Base-by-base conservation (phyloP, 92 coral and sea anemone genomes). In the Zoanthus gigantus region DNA sequence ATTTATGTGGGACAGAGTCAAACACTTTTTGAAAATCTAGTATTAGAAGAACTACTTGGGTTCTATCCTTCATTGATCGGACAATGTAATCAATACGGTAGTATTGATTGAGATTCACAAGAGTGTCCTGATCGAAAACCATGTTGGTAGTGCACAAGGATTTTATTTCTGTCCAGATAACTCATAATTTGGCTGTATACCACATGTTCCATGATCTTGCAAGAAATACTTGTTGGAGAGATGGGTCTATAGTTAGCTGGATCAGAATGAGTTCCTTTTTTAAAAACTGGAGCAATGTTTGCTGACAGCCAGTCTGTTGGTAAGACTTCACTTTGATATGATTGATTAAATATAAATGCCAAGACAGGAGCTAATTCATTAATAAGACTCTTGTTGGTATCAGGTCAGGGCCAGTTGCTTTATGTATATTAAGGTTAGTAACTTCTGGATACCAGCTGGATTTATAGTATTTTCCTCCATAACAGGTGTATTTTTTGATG, bases 31-130 rank as follows among this genome's bases (percentile, higher is more conserved):
- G n/a, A n/a, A n/a, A n/a, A n/a, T n/a, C n/a, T n/a, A n/a, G n/a
- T n/a, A n/a, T n/a, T n/a, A n/a, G n/a, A n/a, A n/a, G n/a, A n/a
- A n/a, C n/a, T n/a, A n/a, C n/a, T n/a, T n/a, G n/a, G n/a, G n/a
- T n/a, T n/a, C n/a, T n/a, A n/a, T n/a, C n/a, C n/a, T n/a, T n/a
- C n/a, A n/a, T n/a, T n/a, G n/a, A n/a, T n/a, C n/a, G n/a, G n/a
- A n/a, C 89, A 53, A 37, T 37, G 42, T 37, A 1, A 37, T 37
- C 42, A 4, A 37, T 37, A 37, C 3, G n/a, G n/a, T n/a, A n/a
- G n/a, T 37, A 88, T 78, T 69, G 79, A 69, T 37, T 88, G 90
- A 66, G 90, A 67, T 71, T 88, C 88, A 80, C 90, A 88, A 69
- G 90, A 88, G 77, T 79, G 54, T 50, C 54, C 54, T 6, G 90